A percentile compares a stretch with the other conserved stretches of the same genome.
These are phyloP conservation scores for Parus major DNA, from an alignment of 2,113 vertebrate genomes.

Conservation along the genomic window DNA sequence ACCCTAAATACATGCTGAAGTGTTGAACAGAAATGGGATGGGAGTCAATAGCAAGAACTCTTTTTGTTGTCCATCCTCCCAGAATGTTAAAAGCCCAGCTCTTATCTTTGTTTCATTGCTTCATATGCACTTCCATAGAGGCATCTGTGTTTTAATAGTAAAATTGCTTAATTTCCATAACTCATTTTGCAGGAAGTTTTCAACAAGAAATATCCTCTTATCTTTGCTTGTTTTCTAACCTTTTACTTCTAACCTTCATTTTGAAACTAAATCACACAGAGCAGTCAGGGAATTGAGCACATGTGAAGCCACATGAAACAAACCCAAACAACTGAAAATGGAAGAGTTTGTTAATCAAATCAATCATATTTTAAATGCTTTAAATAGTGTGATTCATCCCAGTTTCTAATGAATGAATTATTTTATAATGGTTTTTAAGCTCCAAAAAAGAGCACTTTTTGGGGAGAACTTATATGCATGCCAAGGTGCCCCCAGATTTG, in stretches of 20 bases:
- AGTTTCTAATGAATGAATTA: not conserved
- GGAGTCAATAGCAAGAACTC: not conserved
- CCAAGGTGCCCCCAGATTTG: not conserved
- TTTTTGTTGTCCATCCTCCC: not conserved
- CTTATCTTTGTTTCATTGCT: not conserved
- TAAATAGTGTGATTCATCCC: not conserved
- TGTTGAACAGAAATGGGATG: not conserved
- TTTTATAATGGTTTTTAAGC: not conserved
- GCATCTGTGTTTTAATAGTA: not conserved
- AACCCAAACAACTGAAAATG: not conserved
- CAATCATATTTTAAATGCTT: not conserved
- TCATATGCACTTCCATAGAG: not conserved
- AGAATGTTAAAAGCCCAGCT: not conserved
- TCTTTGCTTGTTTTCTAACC: not conserved
- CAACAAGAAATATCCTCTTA: not conserved
- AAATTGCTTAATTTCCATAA: not conserved
- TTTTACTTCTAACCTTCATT: not conserved
- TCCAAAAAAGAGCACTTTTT: not conserved
- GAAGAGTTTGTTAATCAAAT: not conserved
- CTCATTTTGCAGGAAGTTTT: not conserved
- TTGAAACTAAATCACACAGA: not conserved
- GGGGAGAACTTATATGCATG: not conserved
- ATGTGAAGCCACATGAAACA: not conserved
- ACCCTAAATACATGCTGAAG: not conserved
- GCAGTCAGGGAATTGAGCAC: not conserved